These are phyloP conservation scores for Mirounga angustirostris DNA, from an alignment of 2,113 vertebrate genomes.

Conservation along the genomic window DNA sequence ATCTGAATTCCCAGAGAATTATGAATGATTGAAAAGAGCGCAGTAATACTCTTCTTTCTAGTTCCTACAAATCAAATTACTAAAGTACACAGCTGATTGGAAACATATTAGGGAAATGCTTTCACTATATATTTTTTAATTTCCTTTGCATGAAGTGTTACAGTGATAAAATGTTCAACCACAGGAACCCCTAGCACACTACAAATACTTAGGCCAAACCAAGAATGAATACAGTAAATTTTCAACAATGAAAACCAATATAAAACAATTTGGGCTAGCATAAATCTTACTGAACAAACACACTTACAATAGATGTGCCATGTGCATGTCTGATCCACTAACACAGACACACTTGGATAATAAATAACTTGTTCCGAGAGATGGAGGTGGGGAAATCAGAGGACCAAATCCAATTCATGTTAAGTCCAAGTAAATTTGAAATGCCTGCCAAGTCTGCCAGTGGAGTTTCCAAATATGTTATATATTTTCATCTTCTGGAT, in stretches of 20 bases:
- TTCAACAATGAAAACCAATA: constrained; percentile 77
- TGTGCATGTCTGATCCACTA: constrained; percentile 71
- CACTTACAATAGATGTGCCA: constrained; percentile 42
- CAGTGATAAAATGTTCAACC: constrained; percentile 72
- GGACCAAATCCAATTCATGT: constrained; percentile 70
- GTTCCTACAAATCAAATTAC: constrained; percentile 73
- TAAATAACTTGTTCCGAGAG: constrained; percentile 74
- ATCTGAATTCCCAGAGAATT: constrained; percentile 58
- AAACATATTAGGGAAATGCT: constrained; percentile 75
- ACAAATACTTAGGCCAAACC: constrained; percentile 54
- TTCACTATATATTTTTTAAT: constrained; percentile 79
- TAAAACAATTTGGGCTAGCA: constrained; percentile 68
- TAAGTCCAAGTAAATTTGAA: constrained; percentile 75
- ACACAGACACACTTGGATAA: constrained; percentile 61
- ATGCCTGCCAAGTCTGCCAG: constrained; percentile 64
- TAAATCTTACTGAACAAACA: constrained; percentile 70
- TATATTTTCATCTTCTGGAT: constrained; percentile 74
- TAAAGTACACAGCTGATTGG: constrained; percentile 67
- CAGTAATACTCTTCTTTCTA: constrained; percentile 33
- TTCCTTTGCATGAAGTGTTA: constrained; percentile 78
- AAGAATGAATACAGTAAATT: constrained; percentile 68
- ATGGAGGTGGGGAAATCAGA: constrained; percentile 70
- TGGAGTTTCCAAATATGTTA: constrained; percentile 67
- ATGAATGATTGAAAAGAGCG: constrained; percentile 61
- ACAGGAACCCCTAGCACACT: constrained; percentile 51